A percentile compares a stretch with the other conserved stretches of the same genome.
Conservation (phyloP, 1,140 invertebrate genomes). For the Trichogramma pretiosum region DNA sequence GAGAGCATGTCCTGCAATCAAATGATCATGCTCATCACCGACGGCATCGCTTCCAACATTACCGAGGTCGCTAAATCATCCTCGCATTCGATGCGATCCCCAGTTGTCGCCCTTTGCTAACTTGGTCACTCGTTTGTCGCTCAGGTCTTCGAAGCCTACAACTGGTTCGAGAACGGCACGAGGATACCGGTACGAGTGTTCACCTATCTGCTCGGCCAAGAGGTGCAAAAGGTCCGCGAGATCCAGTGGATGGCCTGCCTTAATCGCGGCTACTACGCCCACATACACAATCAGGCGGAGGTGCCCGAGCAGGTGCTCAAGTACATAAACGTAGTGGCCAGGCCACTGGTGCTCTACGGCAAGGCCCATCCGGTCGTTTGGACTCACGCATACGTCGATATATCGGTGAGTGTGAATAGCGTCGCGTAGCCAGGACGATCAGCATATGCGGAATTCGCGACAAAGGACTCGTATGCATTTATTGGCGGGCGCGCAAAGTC, state of each 20-base stretch:
- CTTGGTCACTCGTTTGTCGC: background rate
- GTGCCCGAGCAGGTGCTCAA: constrained; percentile 87
- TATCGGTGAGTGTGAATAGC: constrained; percentile 58
- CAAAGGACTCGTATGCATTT: background rate
- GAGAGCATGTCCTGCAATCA: constrained; percentile 76
- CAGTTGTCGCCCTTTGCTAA: background rate
- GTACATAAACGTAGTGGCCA: constrained; percentile 82
- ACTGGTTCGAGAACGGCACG: constrained; percentile 58
- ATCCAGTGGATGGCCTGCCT: constrained; percentile 92
- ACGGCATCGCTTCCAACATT: constrained; percentile 86
- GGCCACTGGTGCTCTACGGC: constrained; percentile 72
- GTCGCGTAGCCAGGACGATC: background rate
- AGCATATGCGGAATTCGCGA: background rate
- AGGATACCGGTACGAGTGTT: constrained; percentile 90
- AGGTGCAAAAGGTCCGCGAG: constrained; percentile 85
- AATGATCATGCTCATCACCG: constrained; percentile 97
- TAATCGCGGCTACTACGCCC: constrained; percentile 89
- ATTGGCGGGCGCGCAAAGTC: too few relatives aligned
- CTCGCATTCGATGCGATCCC: background rate
- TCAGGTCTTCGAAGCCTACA: constrained; percentile 74
- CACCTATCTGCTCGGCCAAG: constrained; percentile 92
- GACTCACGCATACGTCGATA: constrained; percentile 82
- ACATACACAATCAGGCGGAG: constrained; percentile 87
- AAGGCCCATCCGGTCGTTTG: constrained; percentile 72
- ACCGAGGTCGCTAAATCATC: constrained; percentile 49